Evolutionary conservation across 1,140 invertebrate species (phyloP), one percentile per base, ranked within the genome.

Genomic region (Drosophila ohnishii): DNA sequence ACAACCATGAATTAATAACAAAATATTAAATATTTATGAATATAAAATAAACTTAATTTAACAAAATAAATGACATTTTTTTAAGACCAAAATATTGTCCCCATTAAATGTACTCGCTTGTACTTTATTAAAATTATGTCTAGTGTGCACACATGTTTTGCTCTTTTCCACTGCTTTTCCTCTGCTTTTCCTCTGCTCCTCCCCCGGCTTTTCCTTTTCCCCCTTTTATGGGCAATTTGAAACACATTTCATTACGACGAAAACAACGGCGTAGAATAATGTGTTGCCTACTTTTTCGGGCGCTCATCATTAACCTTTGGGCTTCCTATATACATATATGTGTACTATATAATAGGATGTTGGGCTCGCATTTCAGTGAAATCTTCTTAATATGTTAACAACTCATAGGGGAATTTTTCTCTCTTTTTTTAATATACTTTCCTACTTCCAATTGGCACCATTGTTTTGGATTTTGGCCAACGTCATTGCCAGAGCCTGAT

Each of bases 301-400:
- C 56, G 64, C 58, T 58, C 75, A 69, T 82, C 80, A 82, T 82
- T 82, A 82, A 83, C 79, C 72, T 73, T 55, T 62, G 57, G n/a
- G 5, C 28, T 30, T 56, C 42, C 48, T 48, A n/a, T 30, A 25
- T 25, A 30, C 2, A 14, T n/a, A 37, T n/a, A 44, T 47, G 19
- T 48, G 10, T 22, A 37, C 3, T 14, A 30, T 65, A 16, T 32
- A 63, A 67, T 42, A 39, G 56, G 67, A 73, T 84, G 66, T 64
- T 45, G 64, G 58, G 34, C 44, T 19, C 47, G 64, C 75, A 74
- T 65, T 86, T 86, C 82, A 85, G 82, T 85, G 75, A 82, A 85
- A 86, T 86, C 78, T 78, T 62, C 82, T 72, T 86, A 85, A 86
- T 85, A 86, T 85, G 82, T 85, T 85, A 86, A 86, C 82, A 85